phyloP scores from a whole-genome alignment of 2,888 invertebrate species.

The Blera fallax region DNA sequence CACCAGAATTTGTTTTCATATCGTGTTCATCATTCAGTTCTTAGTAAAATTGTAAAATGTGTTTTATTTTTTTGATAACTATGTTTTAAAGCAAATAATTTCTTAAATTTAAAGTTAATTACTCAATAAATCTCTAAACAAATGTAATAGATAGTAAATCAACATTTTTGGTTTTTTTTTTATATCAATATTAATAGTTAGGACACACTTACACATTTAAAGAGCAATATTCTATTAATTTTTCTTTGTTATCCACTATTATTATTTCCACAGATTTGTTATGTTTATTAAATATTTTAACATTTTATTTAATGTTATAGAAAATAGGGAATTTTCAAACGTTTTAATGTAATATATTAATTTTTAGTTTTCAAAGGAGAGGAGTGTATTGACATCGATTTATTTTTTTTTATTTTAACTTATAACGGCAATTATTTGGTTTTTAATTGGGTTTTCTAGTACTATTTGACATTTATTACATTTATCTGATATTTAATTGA shows the following conservation, averaged over 20 bases:
- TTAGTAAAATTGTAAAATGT: slow-evolving; percentile 33
- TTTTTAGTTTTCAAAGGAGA: not conserved
- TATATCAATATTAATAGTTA: slow-evolving; percentile 26
- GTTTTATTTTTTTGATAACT: not conserved
- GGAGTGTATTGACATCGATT: slow-evolving; percentile 23
- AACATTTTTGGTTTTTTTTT: slow-evolving; percentile 10
- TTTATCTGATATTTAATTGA: not conserved
- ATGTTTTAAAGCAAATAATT: slow-evolving; percentile 16
- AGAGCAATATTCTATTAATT: slow-evolving; percentile 1
- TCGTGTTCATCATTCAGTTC: slow-evolving; percentile 38
- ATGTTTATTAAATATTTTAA: not conserved
- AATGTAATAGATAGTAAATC: slow-evolving; percentile 44
- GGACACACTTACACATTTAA: slow-evolving; percentile 42
- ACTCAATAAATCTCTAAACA: slow-evolving; percentile 53
- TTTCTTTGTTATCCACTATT: slow-evolving; percentile 1
- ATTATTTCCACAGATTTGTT: not conserved
- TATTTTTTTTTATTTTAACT: not conserved
- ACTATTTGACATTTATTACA: not conserved
- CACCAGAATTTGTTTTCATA: slow-evolving; percentile 52
- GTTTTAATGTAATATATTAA: not conserved
- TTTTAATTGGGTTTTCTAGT: not conserved
- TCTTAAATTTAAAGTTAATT: slow-evolving; percentile 33
- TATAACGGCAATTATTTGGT: not conserved
- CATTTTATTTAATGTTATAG: not conserved
- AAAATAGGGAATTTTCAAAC: not conserved